Conservation (phyloP, 2,888 invertebrate species). For the Chymomyza amoena region DNA sequence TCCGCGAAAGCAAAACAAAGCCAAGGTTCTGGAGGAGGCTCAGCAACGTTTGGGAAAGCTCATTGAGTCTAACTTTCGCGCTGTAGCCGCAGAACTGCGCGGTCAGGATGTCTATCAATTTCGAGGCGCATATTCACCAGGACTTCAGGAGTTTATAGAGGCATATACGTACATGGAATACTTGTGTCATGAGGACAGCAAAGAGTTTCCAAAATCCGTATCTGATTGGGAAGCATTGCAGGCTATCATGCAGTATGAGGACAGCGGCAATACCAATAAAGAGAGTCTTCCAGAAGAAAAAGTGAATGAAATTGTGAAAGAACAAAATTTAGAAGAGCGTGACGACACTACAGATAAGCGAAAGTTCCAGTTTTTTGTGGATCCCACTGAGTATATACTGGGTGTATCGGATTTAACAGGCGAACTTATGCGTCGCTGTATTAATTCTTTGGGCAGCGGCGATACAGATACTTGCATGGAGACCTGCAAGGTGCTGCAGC, state of each 20-base stretch:
- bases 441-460: constrained; percentile 88
- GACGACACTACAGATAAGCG: neutral
- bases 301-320: neutral
- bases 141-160: constrained; percentile 90
- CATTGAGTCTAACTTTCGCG: constrained; percentile 80
- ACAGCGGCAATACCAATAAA: constrained; percentile 3
- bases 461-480: constrained; percentile 86
- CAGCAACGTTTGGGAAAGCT: constrained; percentile 84
- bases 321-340: neutral
- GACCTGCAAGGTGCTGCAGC: constrained; percentile 85
- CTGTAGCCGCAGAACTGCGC: constrained; percentile 87
- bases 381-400: constrained; percentile 83
- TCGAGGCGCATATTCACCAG: constrained; percentile 83
- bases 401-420: constrained; percentile 93
- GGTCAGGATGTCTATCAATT: constrained; percentile 86
- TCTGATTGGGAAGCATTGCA: constrained; percentile 82
- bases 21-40: constrained; percentile 82
- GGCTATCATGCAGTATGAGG: constrained; percentile 79
- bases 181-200: constrained; percentile 76
- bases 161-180: constrained; percentile 89
- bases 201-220: constrained; percentile 79
- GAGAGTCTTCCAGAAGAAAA: constrained; percentile 2
- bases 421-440: constrained; percentile 93
- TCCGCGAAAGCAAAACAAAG: constrained; percentile 81
- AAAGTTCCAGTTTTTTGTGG: constrained; percentile 73